phyloP scores from a whole-genome alignment of 2,113 vertebrate species.

The Orcinus orca region DNA sequence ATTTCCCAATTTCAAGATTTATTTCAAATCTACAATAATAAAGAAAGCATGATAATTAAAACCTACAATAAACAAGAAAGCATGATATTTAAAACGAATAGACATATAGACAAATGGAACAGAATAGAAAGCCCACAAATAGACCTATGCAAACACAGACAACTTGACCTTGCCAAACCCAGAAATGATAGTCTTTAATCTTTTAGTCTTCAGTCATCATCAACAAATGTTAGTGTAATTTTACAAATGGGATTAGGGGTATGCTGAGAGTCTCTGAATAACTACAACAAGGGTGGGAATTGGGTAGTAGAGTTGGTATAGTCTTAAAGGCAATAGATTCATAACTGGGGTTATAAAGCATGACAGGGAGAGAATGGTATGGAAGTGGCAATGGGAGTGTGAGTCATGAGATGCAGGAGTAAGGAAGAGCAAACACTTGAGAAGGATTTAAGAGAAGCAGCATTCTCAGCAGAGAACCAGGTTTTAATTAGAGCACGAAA shows the following conservation, averaged over 20 bases:
- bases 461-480: background rate
- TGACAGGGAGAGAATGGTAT: background rate
- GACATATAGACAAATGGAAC: background rate
- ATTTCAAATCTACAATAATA: background rate
- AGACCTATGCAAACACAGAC: background rate
- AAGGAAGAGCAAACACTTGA: background rate
- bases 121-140: background rate
- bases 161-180: background rate
- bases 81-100: background rate
- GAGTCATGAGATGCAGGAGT: background rate
- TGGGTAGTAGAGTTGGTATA: background rate
- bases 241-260: background rate
- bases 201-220: background rate
- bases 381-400: background rate
- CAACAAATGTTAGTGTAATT: background rate
- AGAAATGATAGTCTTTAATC: background rate
- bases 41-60: background rate
- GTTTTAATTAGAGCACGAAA: background rate
- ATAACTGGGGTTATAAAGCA: background rate
- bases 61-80: background rate
- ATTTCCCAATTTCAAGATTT: background rate
- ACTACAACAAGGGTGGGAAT: background rate
- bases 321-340: background rate
- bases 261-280: background rate
- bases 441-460: background rate